phyloP scores from a whole-genome alignment of 2,888 invertebrate species.

The Drosophila robusta region DNA sequence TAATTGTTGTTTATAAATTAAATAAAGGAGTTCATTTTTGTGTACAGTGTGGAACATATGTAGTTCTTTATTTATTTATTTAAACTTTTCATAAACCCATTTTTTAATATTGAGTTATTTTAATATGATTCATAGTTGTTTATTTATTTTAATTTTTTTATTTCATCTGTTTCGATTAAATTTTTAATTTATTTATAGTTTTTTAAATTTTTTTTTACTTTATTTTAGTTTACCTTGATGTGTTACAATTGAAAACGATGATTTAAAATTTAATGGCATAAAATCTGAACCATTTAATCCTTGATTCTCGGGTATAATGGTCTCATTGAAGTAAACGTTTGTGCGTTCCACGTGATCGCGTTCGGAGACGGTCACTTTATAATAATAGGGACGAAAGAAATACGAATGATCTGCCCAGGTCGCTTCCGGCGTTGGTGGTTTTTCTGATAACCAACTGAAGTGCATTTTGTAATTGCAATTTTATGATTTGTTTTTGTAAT shows the following conservation, averaged over 20 bases:
- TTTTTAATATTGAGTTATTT: not conserved
- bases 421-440: conserved; percentile 85
- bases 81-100: not conserved
- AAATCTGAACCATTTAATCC: conserved; percentile 84
- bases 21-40: not conserved
- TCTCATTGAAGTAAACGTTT: conserved; percentile 83
- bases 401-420: conserved; percentile 86
- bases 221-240: conserved; percentile 84
- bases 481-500: not conserved
- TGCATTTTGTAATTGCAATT: conserved; percentile 77
- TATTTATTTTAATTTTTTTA: not conserved
- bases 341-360: conserved; percentile 84
- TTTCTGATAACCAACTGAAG: conserved; percentile 84
- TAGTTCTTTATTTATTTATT: no score
- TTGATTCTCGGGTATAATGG: conserved; percentile 83
- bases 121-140: not conserved
- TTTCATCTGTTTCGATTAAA: no score
- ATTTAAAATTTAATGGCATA: conserved; percentile 84
- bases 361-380: conserved; percentile 85
- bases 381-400: conserved; percentile 84
- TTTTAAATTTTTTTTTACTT: not conserved
- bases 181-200: not conserved
- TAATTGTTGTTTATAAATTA: not conserved
- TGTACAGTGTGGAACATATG: no score
- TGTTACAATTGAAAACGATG: conserved; percentile 85